These are phyloP conservation scores for Pedionomus torquatus DNA, from an alignment of 2,113 vertebrate genomes.

Conservation along the genomic window DNA sequence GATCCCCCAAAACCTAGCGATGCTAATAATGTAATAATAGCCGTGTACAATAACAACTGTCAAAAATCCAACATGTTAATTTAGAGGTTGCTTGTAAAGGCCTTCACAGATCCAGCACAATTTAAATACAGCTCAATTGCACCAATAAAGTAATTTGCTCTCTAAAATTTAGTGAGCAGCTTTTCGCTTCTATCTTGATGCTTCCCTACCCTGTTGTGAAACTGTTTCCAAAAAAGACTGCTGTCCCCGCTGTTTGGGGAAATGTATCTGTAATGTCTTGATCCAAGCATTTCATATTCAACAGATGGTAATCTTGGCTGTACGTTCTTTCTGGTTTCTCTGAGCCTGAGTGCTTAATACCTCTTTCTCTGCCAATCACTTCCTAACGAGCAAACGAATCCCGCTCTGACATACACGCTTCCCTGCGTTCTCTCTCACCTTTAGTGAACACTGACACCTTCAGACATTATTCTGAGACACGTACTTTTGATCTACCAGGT, in stretches of 20 bases:
- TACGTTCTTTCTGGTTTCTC: slow-evolving; percentile 54
- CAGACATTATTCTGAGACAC: neutral
- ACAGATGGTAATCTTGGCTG: slow-evolving; percentile 79
- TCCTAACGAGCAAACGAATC: slow-evolving; percentile 53
- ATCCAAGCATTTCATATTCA: slow-evolving; percentile 79
- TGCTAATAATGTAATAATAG: neutral
- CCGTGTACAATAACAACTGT: neutral
- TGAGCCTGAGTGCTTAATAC: slow-evolving; percentile 63
- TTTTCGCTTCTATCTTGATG: slow-evolving; percentile 55
- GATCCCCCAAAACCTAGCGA: neutral
- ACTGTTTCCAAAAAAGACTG: slow-evolving; percentile 74
- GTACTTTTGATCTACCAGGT: neutral
- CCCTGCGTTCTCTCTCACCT: neutral
- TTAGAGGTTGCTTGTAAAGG: neutral
- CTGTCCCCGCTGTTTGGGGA: slow-evolving; percentile 74
- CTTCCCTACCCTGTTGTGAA: slow-evolving; percentile 56
- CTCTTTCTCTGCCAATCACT: slow-evolving; percentile 72
- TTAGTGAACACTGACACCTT: slow-evolving; percentile 54
- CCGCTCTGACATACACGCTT: slow-evolving; percentile 39
- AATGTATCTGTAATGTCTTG: slow-evolving; percentile 74
- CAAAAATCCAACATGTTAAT: neutral
- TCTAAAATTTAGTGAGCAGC: slow-evolving; percentile 37
- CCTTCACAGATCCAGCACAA: neutral
- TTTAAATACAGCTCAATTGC: slow-evolving; percentile 59
- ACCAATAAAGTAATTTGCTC: slow-evolving; percentile 35